Conservation (phyloP, 2,888 invertebrate genomes). For the Podotricha telesiphe region DNA sequence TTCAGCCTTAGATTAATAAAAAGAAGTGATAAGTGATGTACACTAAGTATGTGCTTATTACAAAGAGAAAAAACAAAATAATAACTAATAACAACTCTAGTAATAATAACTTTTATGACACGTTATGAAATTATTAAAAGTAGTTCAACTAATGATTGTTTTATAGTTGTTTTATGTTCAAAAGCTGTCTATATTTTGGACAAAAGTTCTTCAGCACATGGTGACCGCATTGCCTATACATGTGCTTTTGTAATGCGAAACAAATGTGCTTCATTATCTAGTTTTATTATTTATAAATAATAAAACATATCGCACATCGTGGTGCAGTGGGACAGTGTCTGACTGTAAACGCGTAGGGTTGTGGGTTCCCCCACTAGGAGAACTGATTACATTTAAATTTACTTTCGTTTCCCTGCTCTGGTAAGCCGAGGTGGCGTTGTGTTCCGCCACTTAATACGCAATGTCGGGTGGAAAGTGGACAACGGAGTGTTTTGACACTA, state of each 20-base stretch:
- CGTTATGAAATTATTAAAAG: neutral
- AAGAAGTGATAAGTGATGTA: neutral
- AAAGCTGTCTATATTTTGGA: slow-evolving; percentile 17
- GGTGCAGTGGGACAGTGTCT: too few relatives aligned
- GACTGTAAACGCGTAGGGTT: too few relatives aligned
- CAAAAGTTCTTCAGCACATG: slow-evolving; percentile 39
- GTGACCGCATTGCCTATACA: slow-evolving; percentile 40
- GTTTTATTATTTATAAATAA: slow-evolving; percentile 7
- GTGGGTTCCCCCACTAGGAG: too few relatives aligned
- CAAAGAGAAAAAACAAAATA: neutral
- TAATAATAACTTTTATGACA: neutral
- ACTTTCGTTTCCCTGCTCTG: too few relatives aligned
- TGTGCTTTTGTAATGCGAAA: slow-evolving; percentile 54
- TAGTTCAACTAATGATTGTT: slow-evolving; percentile 2
- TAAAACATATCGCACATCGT: slow-evolving; percentile 8
- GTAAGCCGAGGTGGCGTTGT: too few relatives aligned
- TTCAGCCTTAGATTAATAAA: neutral
- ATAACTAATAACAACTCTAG: too few relatives aligned
- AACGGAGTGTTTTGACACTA: too few relatives aligned
- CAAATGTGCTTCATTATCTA: slow-evolving; percentile 54
- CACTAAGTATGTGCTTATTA: too few relatives aligned
- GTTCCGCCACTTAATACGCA: too few relatives aligned
- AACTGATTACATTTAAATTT: too few relatives aligned
- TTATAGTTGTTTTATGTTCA: slow-evolving; percentile 24
- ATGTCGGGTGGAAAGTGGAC: too few relatives aligned